Conservation (phyloP, 1,140 invertebrate genomes). For the Diplogasteroides magnus region DNA sequence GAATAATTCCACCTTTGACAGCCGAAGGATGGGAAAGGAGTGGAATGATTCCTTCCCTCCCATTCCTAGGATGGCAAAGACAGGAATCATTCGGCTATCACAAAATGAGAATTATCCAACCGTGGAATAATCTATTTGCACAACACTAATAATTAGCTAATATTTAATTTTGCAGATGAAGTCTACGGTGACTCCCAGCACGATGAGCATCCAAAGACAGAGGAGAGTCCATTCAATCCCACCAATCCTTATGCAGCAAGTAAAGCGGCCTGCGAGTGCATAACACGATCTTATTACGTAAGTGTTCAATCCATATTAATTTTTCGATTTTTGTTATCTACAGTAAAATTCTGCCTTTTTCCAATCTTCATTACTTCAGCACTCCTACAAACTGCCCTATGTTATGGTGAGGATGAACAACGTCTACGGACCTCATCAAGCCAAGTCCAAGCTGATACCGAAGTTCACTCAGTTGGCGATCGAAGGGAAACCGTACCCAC, state of each 20-base stretch:
- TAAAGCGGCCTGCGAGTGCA: slow-evolving; percentile 52
- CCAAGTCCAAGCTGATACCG: slow-evolving; percentile 54
- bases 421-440: slow-evolving; percentile 55
- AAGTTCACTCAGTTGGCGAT: slow-evolving; percentile 54
- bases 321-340: not conserved
- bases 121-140: no score
- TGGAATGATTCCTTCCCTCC: no score
- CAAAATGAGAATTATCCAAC: no score
- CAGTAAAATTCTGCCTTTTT: not conserved
- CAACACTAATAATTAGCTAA: no score
- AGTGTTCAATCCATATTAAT: slow-evolving; percentile 4
- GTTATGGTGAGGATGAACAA: slow-evolving; percentile 56
- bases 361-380: slow-evolving; percentile 39
- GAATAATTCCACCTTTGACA: no score
- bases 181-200: slow-evolving; percentile 51
- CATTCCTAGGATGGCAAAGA: no score
- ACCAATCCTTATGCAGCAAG: slow-evolving; percentile 55
- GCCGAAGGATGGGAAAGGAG: no score
- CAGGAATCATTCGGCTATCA: no score
- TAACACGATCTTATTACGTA: slow-evolving; percentile 49
- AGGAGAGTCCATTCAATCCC: slow-evolving; percentile 45
- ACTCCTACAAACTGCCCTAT: slow-evolving; percentile 56
- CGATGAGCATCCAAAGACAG: slow-evolving; percentile 45
- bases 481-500: slow-evolving; percentile 52
- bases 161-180: slow-evolving; percentile 49